These are phyloP conservation scores for Lepidurus apus DNA, from an alignment of 1,140 invertebrate genomes.

Conservation along the genomic window DNA sequence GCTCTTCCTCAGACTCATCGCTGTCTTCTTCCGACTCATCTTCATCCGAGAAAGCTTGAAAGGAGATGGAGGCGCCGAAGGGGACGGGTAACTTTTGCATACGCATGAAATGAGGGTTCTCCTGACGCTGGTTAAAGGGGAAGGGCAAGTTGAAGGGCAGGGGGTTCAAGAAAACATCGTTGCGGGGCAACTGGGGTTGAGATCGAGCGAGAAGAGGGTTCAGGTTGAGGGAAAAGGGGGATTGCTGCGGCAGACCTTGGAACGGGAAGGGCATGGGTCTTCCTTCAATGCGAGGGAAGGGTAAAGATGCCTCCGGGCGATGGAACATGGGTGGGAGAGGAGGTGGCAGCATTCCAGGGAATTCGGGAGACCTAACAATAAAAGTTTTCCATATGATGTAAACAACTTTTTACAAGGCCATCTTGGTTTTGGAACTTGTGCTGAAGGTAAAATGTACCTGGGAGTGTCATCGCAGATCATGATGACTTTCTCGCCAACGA, in stretches of 20 bases:
- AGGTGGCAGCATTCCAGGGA: not conserved
- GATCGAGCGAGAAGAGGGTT: not conserved
- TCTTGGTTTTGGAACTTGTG: not conserved
- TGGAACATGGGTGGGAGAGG: not conserved
- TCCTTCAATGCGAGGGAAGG: not conserved
- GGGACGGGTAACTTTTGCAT: not conserved
- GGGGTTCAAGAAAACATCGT: not conserved
- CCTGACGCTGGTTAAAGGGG: not conserved
- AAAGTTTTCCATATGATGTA: too few species aligned
- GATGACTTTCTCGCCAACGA: not conserved
- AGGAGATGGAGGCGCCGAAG: not conserved
- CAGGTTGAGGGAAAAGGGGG: not conserved
- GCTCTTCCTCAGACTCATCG: not conserved
- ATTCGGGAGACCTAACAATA: not conserved
- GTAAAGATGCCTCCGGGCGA: not conserved
- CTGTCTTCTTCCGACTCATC: not conserved
- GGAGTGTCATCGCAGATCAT: not conserved
- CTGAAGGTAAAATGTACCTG: not conserved
- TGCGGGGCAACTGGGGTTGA: not conserved
- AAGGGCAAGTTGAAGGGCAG: not conserved
- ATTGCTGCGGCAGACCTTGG: not conserved
- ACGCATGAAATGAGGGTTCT: not conserved
- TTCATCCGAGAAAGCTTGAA: not conserved
- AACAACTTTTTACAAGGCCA: too few species aligned
- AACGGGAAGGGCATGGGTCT: not conserved